These are phyloP conservation scores for Drosophila incognita DNA, from an alignment of 2,888 invertebrate species.

Conservation along the genomic window DNA sequence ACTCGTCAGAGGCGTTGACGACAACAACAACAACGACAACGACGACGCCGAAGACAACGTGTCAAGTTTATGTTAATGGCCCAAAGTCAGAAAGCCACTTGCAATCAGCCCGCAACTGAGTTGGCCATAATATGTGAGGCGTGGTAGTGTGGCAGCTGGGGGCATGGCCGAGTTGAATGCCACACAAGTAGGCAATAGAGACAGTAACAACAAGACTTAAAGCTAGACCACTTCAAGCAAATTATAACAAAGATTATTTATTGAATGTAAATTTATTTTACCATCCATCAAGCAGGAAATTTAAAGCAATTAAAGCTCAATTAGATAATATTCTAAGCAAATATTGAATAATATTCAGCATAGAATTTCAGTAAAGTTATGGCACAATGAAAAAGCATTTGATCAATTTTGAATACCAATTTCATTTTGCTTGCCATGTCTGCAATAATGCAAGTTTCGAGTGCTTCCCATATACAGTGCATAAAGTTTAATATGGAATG, in stretches of 20 bases:
- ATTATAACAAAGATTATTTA: slow-evolving; percentile 35
- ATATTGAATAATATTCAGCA: not conserved
- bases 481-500: slow-evolving; percentile 8
- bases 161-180: slow-evolving; percentile 49
- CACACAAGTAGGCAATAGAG: slow-evolving; percentile 21
- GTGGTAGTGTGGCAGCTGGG: not conserved
- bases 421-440: not conserved
- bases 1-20: slow-evolving; percentile 42
- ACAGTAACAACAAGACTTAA: slow-evolving; percentile 4
- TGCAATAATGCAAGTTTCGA: slow-evolving; percentile 2
- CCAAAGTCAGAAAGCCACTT: slow-evolving; percentile 66
- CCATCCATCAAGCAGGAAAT: not conserved
- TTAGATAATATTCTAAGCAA: not conserved
- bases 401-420: not conserved
- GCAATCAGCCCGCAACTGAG: slow-evolving; percentile 23
- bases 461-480: not conserved
- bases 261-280: not conserved
- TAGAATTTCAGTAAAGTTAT: not conserved
- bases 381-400: not conserved
- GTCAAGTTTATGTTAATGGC: slow-evolving; percentile 76
- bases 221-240: slow-evolving; percentile 26
- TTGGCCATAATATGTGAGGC: not conserved
- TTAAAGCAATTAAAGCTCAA: not conserved
- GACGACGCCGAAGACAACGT: slow-evolving; percentile 47
- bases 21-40: slow-evolving; percentile 5